These are phyloP conservation scores for Actias luna DNA, from an alignment of 2,888 invertebrate genomes.

Conservation along the genomic window DNA sequence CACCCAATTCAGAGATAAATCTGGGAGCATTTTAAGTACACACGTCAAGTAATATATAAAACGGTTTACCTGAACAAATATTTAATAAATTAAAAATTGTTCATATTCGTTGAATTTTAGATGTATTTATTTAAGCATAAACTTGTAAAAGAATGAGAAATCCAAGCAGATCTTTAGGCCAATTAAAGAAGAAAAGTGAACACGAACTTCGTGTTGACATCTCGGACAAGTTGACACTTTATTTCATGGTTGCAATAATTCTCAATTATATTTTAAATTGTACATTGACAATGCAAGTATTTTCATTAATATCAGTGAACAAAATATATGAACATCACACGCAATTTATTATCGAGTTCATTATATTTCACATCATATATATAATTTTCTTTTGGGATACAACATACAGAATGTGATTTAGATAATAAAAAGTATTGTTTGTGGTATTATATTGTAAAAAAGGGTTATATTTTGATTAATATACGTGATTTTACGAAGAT, in stretches of 20 bases:
- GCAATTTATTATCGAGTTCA: slow-evolving; percentile 18
- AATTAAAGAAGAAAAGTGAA: slow-evolving; percentile 63
- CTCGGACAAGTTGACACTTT: slow-evolving; percentile 43
- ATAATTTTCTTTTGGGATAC: background rate
- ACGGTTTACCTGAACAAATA: too few relatives aligned
- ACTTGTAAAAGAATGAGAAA: slow-evolving; percentile 49
- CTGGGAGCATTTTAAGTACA: slow-evolving; percentile 38
- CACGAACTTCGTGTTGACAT: slow-evolving; percentile 62
- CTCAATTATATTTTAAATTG: slow-evolving; percentile 52
- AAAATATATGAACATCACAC: slow-evolving; percentile 51
- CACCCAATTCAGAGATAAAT: slow-evolving; percentile 57
- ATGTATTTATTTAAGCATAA: background rate
- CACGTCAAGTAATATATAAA: slow-evolving; percentile 38
- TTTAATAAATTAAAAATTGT: background rate
- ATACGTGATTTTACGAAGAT: background rate
- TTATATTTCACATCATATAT: background rate
- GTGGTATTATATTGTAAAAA: background rate
- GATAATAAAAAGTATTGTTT: background rate
- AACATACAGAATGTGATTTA: background rate
- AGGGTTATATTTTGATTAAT: background rate
- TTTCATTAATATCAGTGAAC: slow-evolving; percentile 35
- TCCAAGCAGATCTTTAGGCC: slow-evolving; percentile 59
- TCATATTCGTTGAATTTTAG: background rate
- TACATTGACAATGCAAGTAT: slow-evolving; percentile 42
- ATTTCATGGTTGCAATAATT: slow-evolving; percentile 46